Evolutionary conservation across 2,797 vertebrate species (phyloP), one percentile per base, ranked within the genome.

Genomic region (Parambassis ranga): DNA sequence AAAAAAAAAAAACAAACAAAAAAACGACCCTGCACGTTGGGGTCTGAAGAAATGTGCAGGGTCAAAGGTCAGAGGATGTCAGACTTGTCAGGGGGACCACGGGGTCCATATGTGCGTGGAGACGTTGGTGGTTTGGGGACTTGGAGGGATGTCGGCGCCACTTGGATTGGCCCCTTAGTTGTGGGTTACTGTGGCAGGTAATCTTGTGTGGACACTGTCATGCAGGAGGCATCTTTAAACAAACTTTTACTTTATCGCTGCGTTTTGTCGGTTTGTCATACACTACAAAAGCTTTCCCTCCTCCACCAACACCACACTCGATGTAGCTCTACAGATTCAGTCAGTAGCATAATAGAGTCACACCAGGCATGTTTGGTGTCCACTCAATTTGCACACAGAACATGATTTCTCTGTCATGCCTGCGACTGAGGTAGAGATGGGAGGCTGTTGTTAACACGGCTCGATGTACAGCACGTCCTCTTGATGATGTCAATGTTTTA

Each of bases 401-500:
- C 75, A 37, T 57, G 77, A 69, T 30, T 55, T 38, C 31, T 50
- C 20, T 7, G 48, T 81, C 71, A 56, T 48, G 77, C 71, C 79
- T 49, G 3, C 18, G 71, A 57, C 77, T 78, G 72, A 67, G 57
- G 82, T 72, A 61, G 81, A 67, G 79, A 60, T 10, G 61, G 64
- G 81, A 71, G 76, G 55, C 56, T 36, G 47, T 43, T n/a, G 46
- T 44, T 38, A 8, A 59, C 72, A 79, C 76, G 50, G 33, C 74
- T 86, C 65, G 18, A 70, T 89, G 76, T 89, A 86, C 77, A 91
- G 87, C 81, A 83, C 73, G 79, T 75, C 79, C 69, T 81, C 70
- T 80, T 72, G 56, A 87, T 84, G 85, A 87, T 86, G 86, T 89
- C 86, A 87, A 71, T 87, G 87, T 88, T 85, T 85, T 89, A 80